A percentile compares a stretch with the other conserved stretches of the same genome.
Conservation (phyloP, 2,888 invertebrate species). For the Cheilosia vulpina region DNA sequence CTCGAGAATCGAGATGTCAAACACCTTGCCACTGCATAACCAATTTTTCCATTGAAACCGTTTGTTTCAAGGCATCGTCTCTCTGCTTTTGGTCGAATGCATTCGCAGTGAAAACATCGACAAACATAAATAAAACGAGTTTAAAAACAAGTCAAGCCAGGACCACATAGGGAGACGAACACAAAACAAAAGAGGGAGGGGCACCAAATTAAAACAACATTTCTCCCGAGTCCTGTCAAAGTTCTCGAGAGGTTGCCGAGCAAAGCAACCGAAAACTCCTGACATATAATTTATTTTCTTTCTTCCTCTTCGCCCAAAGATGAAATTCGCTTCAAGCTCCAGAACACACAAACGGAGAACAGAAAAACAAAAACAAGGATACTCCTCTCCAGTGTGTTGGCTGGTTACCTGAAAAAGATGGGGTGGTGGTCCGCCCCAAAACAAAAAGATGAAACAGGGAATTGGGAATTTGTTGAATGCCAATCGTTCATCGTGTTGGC, state of each 20-base stretch:
- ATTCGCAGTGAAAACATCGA: constrained; percentile 49
- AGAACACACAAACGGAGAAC: constrained; percentile 10
- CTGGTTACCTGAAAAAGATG: constrained; percentile 28
- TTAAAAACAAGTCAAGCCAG: constrained; percentile 37
- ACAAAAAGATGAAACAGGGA: constrained; percentile 69
- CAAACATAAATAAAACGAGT: constrained; percentile 57
- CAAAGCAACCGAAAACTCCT: constrained; percentile 58
- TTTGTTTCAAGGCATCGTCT: not conserved
- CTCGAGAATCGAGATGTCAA: constrained; percentile 26
- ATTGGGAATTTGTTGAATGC: constrained; percentile 60
- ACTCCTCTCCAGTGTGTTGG: no score
- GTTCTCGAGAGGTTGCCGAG: constrained; percentile 49
- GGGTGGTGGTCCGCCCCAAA: constrained; percentile 27
- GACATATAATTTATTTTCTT: constrained; percentile 72
- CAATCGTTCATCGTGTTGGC: constrained; percentile 67
- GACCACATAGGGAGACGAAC: constrained; percentile 9
- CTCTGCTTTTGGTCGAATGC: constrained; percentile 35
- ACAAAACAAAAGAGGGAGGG: constrained; percentile 13
- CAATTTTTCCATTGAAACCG: constrained; percentile 17
- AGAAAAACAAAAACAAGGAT: not conserved
- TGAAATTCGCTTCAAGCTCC: constrained; percentile 46
- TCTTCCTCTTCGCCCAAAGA: constrained; percentile 36
- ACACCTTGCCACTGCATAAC: constrained; percentile 27
- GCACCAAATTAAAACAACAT: constrained; percentile 65
- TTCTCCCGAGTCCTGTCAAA: constrained; percentile 69